Percentiles rank a stretch among this genome's conserved stretches.
Evolutionary conservation across 1,140 invertebrate species (phyloP).

Genomic region (honey bee (Apis mellifera)): Amel_HAv3.1 CM009934.2:9953501-9954000

Average conservation of each 20-base stretch:
- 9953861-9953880: no score
- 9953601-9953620: background rate
- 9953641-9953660: background rate
- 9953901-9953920: no score
- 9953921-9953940: no score
- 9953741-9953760: constrained; percentile 3
- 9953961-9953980: no score
- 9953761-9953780: constrained; percentile 17
- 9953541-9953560: background rate
- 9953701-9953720: constrained; percentile 36
- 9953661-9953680: no score
- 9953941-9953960: no score
- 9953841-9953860: background rate
- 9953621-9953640: background rate
- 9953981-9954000: no score
- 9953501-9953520: constrained; percentile 37
- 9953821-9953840: constrained; percentile 10
- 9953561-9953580: background rate
- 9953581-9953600: no score
- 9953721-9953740: background rate
- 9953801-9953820: background rate
- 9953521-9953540: constrained; percentile 24
- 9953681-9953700: no score
- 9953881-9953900: no score
- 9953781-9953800: constrained; percentile 9